A percentile compares a stretch with the other conserved stretches of the same genome.
These are phyloP conservation scores for Cyanoramphus novaezelandiae DNA, from an alignment of 2,113 vertebrate genomes.

Conservation along the genomic window DNA sequence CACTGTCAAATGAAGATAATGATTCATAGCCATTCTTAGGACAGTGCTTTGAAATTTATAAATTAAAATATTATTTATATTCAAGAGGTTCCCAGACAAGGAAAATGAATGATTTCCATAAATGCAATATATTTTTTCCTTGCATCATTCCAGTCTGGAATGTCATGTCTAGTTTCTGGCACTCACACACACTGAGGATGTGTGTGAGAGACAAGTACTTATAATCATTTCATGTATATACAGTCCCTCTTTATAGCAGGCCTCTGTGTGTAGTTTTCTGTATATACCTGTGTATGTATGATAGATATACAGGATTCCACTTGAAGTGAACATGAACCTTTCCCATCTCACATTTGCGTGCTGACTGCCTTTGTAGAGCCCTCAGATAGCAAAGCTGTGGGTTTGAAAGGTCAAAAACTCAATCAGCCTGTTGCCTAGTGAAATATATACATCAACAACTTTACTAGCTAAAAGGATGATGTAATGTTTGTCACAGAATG, in stretches of 20 bases:
- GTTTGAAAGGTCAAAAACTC: not conserved
- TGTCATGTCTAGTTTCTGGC: not conserved
- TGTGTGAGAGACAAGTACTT: not conserved
- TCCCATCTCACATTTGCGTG: not conserved
- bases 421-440: not conserved
- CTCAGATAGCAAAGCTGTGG: not conserved
- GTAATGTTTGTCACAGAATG: not conserved
- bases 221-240: not conserved
- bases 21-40: slow-evolving; percentile 54
- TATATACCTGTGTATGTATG: not conserved
- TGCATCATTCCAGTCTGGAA: slow-evolving; percentile 17
- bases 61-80: slow-evolving; percentile 64
- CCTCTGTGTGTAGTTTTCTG: not conserved
- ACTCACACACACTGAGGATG: not conserved
- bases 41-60: slow-evolving; percentile 48
- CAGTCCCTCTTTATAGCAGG: not conserved
- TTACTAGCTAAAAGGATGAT: not conserved
- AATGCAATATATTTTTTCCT: slow-evolving; percentile 25
- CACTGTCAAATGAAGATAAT: slow-evolving; percentile 60
- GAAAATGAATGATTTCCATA: slow-evolving; percentile 57
- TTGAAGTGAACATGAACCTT: not conserved
- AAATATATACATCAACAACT: not conserved
- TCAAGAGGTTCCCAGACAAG: slow-evolving; percentile 44
- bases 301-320: not conserved
- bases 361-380: not conserved